Conservation (phyloP, 1,140 invertebrate species). For the Drosophila melanica region DNA sequence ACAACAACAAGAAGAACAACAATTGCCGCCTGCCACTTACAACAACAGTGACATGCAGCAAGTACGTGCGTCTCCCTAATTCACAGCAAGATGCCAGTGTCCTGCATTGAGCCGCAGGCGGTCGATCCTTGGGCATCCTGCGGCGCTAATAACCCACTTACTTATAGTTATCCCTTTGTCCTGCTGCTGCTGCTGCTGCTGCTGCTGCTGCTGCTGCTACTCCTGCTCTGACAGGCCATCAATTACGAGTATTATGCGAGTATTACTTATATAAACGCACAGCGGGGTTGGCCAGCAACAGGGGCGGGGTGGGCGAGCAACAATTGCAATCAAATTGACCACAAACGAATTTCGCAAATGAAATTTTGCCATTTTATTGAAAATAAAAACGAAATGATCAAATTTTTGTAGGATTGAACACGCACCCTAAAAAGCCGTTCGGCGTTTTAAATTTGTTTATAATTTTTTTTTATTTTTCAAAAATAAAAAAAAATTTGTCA, state of each 20-base stretch:
- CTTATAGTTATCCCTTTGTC: conserved; percentile 80
- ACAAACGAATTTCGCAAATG: conserved; percentile 37
- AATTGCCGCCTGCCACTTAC: conserved; percentile 20
- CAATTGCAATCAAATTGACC: conserved; percentile 57
- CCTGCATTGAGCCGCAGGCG: conserved; percentile 34
- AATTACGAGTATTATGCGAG: conserved; percentile 58
- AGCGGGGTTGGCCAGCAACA: conserved; percentile 1
- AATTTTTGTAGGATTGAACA: neutral
- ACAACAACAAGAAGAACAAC: conserved; percentile 56
- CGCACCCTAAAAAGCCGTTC: conserved; percentile 22
- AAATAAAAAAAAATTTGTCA: conserved; percentile 26
- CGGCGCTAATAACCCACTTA: conserved; percentile 80
- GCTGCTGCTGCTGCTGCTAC: conserved; percentile 17
- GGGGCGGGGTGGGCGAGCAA: conserved; percentile 18
- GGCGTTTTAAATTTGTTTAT: conserved; percentile 26
- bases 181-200: conserved; percentile 24
- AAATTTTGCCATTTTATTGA: neutral
- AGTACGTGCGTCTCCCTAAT: conserved; percentile 67
- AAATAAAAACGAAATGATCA: conserved; percentile 16
- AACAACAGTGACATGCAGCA: conserved; percentile 21
- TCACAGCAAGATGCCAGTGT: conserved; percentile 56
- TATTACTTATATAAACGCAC: conserved; percentile 41
- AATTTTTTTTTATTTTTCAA: conserved; percentile 32
- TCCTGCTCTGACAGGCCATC: conserved; percentile 53
- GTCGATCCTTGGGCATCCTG: conserved; percentile 60